Evolutionary conservation across 1,140 invertebrate species (phyloP), one percentile per base, ranked within the genome.

Genomic region (Bombus confusus): DNA sequence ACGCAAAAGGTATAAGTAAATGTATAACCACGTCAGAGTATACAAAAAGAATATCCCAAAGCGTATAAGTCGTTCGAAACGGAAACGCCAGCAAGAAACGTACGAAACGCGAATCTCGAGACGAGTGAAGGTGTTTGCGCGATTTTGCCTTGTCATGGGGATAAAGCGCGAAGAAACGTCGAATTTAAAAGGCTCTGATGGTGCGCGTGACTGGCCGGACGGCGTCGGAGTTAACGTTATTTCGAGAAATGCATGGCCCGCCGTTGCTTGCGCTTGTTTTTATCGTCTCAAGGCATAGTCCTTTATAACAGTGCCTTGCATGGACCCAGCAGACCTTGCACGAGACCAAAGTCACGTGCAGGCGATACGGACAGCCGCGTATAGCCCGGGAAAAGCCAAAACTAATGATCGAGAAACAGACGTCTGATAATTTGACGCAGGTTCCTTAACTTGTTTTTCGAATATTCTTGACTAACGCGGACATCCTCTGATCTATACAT

Each of bases 181-280:
- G 83, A 85, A 85, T 85, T 85, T 85, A 71, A 85, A 85, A 85
- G 77, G 76, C 52, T 85, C 1, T 39, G 3, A 22, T 39, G 52
- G 73, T 31, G 84, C 76, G 64, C 88, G 88, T 90, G 88, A 86
- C 81, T 37, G 62, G 64, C 69, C 68, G 59, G 80, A 59, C 80
- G 41, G 62, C 59, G 62, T 37, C 8, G 85, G 88, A 79, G 88
- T 90, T 89, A 90, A 90, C 88, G 80, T 89, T 87, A 86, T 90
- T 89, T 84, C 73, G 52, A 39, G 34, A 37, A 83, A 79, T 64
- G 80, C 68, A 74, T 31, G 62, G 57, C 43, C 28, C 41, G 9
- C 15, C 31, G 59, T 75, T 66, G 41, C 71, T 64, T 64, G 71
- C 25, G 15, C 41, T 43, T 34, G 83, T 85, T 85, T 79, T 72